Percentiles rank a stretch among this genome's conserved stretches.
phyloP scores from a whole-genome alignment of 2,888 invertebrate species.

The Caenorhabditis sp. region DNA sequence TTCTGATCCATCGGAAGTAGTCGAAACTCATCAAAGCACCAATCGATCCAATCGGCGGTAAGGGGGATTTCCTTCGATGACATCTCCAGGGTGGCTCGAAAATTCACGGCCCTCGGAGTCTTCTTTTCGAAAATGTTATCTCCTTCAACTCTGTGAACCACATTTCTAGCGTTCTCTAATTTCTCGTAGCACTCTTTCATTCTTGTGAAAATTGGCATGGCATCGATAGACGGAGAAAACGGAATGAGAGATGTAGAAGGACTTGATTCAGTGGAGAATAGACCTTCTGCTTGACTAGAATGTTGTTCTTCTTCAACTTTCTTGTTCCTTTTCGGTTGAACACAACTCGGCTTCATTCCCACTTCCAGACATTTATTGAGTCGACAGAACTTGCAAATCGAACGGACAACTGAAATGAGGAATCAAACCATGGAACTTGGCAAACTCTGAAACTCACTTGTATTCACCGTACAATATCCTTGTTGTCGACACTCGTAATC shows the following conservation, averaged over 20 bases:
- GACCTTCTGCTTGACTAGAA: neutral
- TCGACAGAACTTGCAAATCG: slow-evolving; percentile 79
- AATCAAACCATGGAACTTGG: neutral
- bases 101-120: slow-evolving; percentile 29
- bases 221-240: slow-evolving; percentile 1
- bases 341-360: slow-evolving; percentile 78
- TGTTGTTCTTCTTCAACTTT: slow-evolving; percentile 44
- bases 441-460: slow-evolving; percentile 60
- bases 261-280: neutral
- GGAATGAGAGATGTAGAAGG: neutral
- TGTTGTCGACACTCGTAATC: slow-evolving; percentile 73
- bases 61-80: slow-evolving; percentile 40
- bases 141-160: slow-evolving; percentile 36
- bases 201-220: slow-evolving; percentile 46
- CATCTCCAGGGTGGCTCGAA: slow-evolving; percentile 12
- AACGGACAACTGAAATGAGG: slow-evolving; percentile 71
- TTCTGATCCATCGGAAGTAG: slow-evolving; percentile 31
- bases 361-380: slow-evolving; percentile 73
- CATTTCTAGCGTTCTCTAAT: slow-evolving; percentile 39
- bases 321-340: slow-evolving; percentile 61
- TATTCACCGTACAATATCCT: slow-evolving; percentile 71
- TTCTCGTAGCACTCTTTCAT: slow-evolving; percentile 36
- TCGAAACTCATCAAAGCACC: slow-evolving; percentile 51
- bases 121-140: slow-evolving; percentile 45
- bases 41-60: slow-evolving; percentile 45